phyloP scores from a whole-genome alignment of 2,113 vertebrate genomes.

The Brachirus orientalis region DNA sequence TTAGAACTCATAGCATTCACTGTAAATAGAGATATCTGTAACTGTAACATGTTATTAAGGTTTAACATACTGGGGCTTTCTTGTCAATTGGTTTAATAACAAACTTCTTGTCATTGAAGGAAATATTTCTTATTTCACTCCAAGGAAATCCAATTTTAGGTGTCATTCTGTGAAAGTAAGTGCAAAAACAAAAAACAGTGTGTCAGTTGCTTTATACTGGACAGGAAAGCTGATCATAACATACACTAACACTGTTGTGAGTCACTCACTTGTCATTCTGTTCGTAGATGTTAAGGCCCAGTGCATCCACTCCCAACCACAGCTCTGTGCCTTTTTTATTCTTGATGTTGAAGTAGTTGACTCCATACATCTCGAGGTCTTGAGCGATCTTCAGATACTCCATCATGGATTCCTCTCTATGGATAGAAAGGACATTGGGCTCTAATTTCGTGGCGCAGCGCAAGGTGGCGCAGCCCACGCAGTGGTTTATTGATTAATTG shows the following conservation, averaged over 20 bases:
- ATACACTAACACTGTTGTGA: background rate
- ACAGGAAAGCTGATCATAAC: background rate
- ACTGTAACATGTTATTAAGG: background rate
- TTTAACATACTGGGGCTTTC: constrained; percentile 91
- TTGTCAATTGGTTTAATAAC: constrained; percentile 99
- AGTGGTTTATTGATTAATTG: too few relatives aligned
- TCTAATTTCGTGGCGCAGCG: too few relatives aligned
- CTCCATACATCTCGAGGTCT: constrained; percentile 98
- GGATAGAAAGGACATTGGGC: background rate
- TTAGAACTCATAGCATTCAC: background rate
- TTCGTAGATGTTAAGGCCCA: constrained; percentile 98
- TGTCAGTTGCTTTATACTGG: background rate
- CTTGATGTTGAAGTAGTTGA: constrained; percentile 99
- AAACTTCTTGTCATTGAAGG: constrained; percentile 99
- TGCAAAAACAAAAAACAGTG: constrained; percentile 4
- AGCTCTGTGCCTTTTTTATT: constrained; percentile 98
- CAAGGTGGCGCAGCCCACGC: too few relatives aligned
- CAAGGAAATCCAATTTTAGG: constrained; percentile 99
- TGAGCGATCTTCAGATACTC: constrained; percentile 99
- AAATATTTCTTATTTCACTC: constrained; percentile 99
- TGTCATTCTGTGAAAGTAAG: constrained; percentile 87
- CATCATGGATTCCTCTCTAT: constrained; percentile 97
- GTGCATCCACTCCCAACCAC: constrained; percentile 95
- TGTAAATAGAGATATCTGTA: background rate
- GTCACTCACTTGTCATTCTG: constrained; percentile 92